Evolutionary conservation across 2,888 invertebrate species (phyloP), one percentile per base, ranked within the genome.

Genomic region (Drosophila paucipuncta): DNA sequence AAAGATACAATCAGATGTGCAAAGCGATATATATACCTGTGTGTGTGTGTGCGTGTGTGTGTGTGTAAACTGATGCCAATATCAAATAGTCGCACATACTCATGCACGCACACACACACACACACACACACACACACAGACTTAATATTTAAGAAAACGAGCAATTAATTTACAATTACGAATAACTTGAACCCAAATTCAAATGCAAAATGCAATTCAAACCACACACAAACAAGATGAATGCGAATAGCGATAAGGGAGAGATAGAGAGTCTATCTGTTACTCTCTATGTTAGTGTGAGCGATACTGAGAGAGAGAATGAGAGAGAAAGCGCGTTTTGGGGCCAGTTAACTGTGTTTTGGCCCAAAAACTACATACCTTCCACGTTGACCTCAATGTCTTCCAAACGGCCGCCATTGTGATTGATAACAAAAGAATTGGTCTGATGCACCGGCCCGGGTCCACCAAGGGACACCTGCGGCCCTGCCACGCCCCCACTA

Each of bases 371-470:
- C 54, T 64, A 91, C 92, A 90, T 95, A 98, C 98, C 98, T 96
- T 98, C 98, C 94, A 99, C 98, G 94, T 98, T 97, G 92, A 99
- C 97, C 95, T 98, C 98, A 90, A 98, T 97, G 94, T 98, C 98
- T 93, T 98, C 97, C 87, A 98, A 95, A 91, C 97, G 96, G 93
- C 98, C 98, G 89, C 97, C 97, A 77, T 96, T 96, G 94, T 97
- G 97, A 93, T 97, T 97, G 91, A 96, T 95, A 66, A 96, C 95
- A 85, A 96, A 94, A 39, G 96, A 95, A 75, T 96, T 96, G 16
- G 96, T 95, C 90, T 95, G 95, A 90, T 96, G 96, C 25, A 96
- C 94, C 0, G 96, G 96, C 64, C 96, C 96, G 0, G 96, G 96
- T 5, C 96, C 96, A 1, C 96, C 96, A 55, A 96, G 94, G 0